Evolutionary conservation across 2,797 vertebrate genomes (phyloP), one percentile per base, ranked within the genome.

Genomic region (Centropyge bicolor): DNA sequence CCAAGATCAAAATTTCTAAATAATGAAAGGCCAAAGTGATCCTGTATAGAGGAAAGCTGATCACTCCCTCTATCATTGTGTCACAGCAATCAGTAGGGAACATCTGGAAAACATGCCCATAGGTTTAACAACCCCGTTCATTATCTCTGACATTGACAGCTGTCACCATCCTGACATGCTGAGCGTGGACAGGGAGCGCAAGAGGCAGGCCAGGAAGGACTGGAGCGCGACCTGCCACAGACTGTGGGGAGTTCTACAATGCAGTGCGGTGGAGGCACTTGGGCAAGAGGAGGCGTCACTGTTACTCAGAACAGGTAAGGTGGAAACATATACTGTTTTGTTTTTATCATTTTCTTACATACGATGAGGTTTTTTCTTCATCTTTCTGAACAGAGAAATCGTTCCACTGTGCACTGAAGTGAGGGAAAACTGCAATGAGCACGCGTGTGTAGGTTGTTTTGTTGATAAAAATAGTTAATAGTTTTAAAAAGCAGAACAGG

Each of bases 271-370:
- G 0, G 71, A 89, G 83, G 85, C 86, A 22, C 38, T 94, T 1
- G 78, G 91, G 3, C 70, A 90, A 63, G 82, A 91, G 73, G 55
- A 56, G 63, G 83, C 89, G 0, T 3, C 83, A 22, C 68, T 61
- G 5, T 78, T 96, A 17, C 92, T 95, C 36, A 87, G 86, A 79
- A 92, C 93, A 89, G 92, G 93, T 93, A 66, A 60, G 48, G 63
- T 36, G 13, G 55, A 60, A 10, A 56, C 43, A 45, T 45, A 49
- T 2, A 16, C 5, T 5, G 22, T 17, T 40, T 22, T 46, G n/a
- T 13, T 7, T 20, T 38, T 38, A 8, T 49, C 9, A 2, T 3
- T 13, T 12, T 8, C n/a, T 46, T 11, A 41, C 17, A 9, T 40
- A 6, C 45, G 16, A 51, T 27, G 12, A 14, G 51, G 16, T 10